phyloP scores from a whole-genome alignment of 23 tunicate genomes.

The Botrylloides violaceus region DNA sequence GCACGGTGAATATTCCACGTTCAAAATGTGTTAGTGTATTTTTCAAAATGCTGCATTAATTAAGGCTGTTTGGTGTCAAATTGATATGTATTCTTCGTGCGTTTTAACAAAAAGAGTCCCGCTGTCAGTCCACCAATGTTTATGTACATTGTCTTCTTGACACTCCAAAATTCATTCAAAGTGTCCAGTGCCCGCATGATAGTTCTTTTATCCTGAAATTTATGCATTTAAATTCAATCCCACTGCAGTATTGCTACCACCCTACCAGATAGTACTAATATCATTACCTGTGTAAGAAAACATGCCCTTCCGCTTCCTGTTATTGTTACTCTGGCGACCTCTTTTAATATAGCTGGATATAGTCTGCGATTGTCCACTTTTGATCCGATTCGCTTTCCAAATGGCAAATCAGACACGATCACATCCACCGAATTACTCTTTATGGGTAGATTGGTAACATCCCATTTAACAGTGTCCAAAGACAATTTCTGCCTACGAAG shows the following conservation, averaged over 20 bases:
- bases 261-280: neutral
- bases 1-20: too few species aligned
- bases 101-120: slow-evolving; percentile 49
- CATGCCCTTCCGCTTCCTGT: slow-evolving; percentile 48
- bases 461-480: slow-evolving; percentile 55
- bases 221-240: too few species aligned
- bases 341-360: slow-evolving; percentile 53
- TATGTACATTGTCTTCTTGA: slow-evolving; percentile 23
- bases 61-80: too few species aligned
- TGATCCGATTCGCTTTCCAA: slow-evolving; percentile 88
- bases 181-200: slow-evolving; percentile 31
- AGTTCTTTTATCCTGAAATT: slow-evolving; percentile 54
- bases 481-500: slow-evolving; percentile 1
- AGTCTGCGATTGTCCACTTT: slow-evolving; percentile 53
- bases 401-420: slow-evolving; percentile 82
- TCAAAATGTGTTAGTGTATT: too few species aligned
- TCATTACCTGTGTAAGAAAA: slow-evolving; percentile 41
- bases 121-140: slow-evolving; percentile 84
- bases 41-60: too few species aligned
- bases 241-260: too few species aligned
- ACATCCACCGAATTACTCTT: slow-evolving; percentile 51
- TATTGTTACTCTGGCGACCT: slow-evolving; percentile 59
- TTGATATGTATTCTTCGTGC: slow-evolving; percentile 32
- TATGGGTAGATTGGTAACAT: slow-evolving; percentile 63
- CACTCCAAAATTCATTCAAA: slow-evolving; percentile 29